Base-by-base conservation (phyloP, 2,113 vertebrate species). In the Burhinus bistriatus region DNA sequence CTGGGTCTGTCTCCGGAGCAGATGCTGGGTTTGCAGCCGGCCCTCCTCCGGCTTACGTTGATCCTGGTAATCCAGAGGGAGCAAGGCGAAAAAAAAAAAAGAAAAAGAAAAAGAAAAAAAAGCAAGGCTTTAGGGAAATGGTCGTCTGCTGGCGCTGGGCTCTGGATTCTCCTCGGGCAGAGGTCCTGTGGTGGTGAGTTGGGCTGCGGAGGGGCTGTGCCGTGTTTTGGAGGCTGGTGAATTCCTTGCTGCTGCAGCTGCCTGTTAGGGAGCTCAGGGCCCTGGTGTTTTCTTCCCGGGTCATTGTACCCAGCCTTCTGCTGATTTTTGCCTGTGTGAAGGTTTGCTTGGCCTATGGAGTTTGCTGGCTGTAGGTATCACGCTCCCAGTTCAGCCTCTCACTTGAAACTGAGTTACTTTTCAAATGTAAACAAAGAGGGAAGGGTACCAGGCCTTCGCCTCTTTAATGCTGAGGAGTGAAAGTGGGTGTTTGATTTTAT, bases 41-140 rank as follows among this genome's bases (percentile, higher is more conserved):
- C 68, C 57, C 79, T 72, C 45, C 85, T 80, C 77, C 44, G 21
- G 54, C 12, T 95, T 87, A 91, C 3, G 6, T 14, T 94, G 64
- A 95, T 94, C 87, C 76, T 30, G 11, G 78, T 94, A 79, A 87
- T 93, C 84, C 91, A 40, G 78, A 81, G 83, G 14, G 14, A 95
- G 73, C 36, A 19, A 82, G 54, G 69, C 15, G 9, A 18, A 51
- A 15, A 15, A 51, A 32, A 55, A 32, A 7, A 15, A 12, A 25
- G 17, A 51, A 14, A 15, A 55, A 71, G 15, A 12, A 42, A 21
- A 25, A 22, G 23, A 55, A 15, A 36, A 64, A 22, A 36, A 11
- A 14, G 9, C 11, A 1, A 30, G 42, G 51, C 42, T 87, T 70
- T 49, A 55, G 47, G 38, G 68, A 57, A 76, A 68, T 45, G 69